Evolutionary conservation across 2,113 vertebrate genomes (phyloP).

Genomic region (Gasterosteus nipponicus): DNA sequence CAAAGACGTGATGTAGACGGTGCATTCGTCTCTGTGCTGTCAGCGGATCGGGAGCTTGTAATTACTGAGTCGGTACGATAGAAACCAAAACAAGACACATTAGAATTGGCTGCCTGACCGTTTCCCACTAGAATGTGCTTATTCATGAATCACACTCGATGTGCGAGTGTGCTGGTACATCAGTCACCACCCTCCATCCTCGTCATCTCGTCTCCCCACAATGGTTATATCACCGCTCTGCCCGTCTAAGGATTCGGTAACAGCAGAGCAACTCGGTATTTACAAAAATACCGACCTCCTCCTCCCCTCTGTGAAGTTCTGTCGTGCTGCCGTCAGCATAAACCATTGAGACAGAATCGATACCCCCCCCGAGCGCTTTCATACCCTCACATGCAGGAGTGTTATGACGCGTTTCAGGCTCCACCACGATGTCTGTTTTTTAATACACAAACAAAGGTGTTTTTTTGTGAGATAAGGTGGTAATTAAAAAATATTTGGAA

Average conservation of each 20-base stretch:
- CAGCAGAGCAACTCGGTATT: conserved; percentile 4
- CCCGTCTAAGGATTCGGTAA: conserved; percentile 58
- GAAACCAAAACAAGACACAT: conserved; percentile 37
- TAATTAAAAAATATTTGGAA: conserved; percentile 1
- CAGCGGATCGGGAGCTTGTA: conserved; percentile 2
- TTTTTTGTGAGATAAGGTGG: background rate
- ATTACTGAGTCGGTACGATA: conserved; percentile 29
- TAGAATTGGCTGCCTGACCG: conserved; percentile 18
- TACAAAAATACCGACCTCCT: conserved; percentile 40
- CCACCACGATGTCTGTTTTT: background rate
- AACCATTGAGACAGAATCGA: conserved; percentile 35
- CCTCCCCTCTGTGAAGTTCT: conserved; percentile 6
- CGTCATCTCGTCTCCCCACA: conserved; percentile 53
- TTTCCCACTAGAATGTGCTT: conserved; percentile 70
- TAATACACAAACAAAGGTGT: background rate
- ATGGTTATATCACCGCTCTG: conserved; percentile 65
- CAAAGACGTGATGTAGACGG: background rate
- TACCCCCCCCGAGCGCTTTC: background rate
- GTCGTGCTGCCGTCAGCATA: conserved; percentile 9
- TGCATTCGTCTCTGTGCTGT: background rate
- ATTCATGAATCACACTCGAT: conserved; percentile 71
- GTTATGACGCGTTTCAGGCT: conserved; percentile 32
- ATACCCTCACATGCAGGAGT: conserved; percentile 5
- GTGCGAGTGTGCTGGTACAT: conserved; percentile 66
- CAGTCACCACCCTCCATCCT: conserved; percentile 56